Conservation (phyloP, 2,113 vertebrate genomes). For the Urocitellus parryii region DNA sequence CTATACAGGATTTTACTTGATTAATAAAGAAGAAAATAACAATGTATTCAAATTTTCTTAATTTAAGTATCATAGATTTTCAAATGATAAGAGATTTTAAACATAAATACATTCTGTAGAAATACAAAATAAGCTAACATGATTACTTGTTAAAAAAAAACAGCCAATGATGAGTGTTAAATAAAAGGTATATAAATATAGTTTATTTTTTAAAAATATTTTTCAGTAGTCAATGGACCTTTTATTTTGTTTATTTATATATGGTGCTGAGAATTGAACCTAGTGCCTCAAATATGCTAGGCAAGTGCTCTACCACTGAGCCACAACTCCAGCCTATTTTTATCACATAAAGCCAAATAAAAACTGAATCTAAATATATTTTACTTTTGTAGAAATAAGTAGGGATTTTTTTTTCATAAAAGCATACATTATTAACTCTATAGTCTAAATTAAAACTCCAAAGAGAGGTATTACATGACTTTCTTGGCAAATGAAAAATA, state of each 20-base stretch:
- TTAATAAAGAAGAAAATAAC: neutral
- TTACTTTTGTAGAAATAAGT: neutral
- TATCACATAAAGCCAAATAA: neutral
- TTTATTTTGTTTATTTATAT: too few species aligned
- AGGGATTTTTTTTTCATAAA: neutral
- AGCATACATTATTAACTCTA: neutral
- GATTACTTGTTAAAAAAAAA: neutral
- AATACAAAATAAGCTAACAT: neutral
- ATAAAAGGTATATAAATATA: neutral
- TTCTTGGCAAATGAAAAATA: neutral
- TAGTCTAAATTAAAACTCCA: neutral
- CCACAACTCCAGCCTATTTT: neutral
- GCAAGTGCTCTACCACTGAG: too few species aligned
- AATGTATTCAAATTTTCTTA: neutral
- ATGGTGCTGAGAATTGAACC: too few species aligned
- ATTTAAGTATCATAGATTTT: neutral
- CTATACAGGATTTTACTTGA: neutral
- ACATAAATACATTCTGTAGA: neutral
- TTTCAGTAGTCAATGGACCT: too few species aligned
- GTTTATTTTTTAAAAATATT: neutral
- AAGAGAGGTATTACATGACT: neutral
- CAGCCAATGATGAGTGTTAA: neutral
- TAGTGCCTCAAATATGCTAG: too few species aligned
- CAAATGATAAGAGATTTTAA: neutral
- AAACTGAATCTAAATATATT: neutral